These are phyloP conservation scores for Caerostris darwini DNA, from an alignment of 1,140 invertebrate species.

Conservation along the genomic window DNA sequence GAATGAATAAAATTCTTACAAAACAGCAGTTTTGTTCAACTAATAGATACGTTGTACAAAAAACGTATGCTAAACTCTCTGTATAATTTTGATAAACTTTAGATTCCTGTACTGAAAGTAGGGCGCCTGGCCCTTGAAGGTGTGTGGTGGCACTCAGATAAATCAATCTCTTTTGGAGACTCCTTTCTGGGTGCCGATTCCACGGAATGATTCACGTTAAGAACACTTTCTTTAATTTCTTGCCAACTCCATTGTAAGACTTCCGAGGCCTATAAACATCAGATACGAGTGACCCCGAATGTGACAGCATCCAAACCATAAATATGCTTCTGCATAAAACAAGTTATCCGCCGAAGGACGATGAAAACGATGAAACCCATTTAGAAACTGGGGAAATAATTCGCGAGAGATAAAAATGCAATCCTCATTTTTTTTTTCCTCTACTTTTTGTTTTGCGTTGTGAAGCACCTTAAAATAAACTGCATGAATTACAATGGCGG, in stretches of 20 bases:
- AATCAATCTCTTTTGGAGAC: background rate
- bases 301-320: slow-evolving; percentile 44
- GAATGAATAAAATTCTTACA: background rate
- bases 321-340: slow-evolving; percentile 49
- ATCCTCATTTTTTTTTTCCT: background rate
- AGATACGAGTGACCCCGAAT: slow-evolving; percentile 41
- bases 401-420: slow-evolving; percentile 37
- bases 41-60: background rate
- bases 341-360: slow-evolving; percentile 36
- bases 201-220: slow-evolving; percentile 3
- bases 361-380: background rate
- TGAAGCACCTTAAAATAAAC: slow-evolving; percentile 59
- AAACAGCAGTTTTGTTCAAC: background rate
- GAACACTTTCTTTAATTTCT: slow-evolving; percentile 20
- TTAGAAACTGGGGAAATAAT: slow-evolving; percentile 16
- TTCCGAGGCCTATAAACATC: slow-evolving; percentile 17
- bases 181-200: slow-evolving; percentile 30
- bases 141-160: background rate
- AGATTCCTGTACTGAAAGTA: background rate
- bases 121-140: background rate
- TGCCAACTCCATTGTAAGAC: slow-evolving; percentile 35
- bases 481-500: slow-evolving; percentile 57
- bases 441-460: slow-evolving; percentile 48
- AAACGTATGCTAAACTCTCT: background rate
- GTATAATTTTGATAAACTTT: background rate